Evolutionary conservation across 2,888 invertebrate species (phyloP).

Genomic region (Nycteola revayana): DNA sequence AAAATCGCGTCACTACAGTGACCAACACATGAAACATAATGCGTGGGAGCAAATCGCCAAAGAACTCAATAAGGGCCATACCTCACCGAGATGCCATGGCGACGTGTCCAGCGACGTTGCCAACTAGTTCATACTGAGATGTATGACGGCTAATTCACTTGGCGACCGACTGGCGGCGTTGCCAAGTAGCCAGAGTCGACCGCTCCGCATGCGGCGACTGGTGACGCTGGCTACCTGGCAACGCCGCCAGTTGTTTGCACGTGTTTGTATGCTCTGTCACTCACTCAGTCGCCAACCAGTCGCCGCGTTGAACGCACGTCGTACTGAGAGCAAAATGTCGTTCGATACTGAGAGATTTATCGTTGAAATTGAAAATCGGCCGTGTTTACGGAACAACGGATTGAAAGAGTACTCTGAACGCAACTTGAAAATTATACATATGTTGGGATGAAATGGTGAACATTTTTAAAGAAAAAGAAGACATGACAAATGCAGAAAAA

Average conservation of each 20-base stretch:
- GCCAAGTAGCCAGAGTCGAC: too few species aligned
- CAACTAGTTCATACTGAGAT: too few species aligned
- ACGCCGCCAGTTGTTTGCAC: too few species aligned
- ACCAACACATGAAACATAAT: constrained; percentile 1
- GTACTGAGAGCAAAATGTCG: background rate
- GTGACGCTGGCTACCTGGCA: too few species aligned
- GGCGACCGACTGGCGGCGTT: too few species aligned
- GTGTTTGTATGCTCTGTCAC: too few species aligned
- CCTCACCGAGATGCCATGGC: too few species aligned
- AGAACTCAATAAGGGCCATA: too few species aligned
- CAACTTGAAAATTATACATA: constrained; percentile 5
- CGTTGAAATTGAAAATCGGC: constrained; percentile 8
- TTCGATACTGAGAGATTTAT: constrained; percentile 9
- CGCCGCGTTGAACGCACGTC: constrained; percentile 3
- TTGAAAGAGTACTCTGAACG: constrained; percentile 4
- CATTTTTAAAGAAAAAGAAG: constrained; percentile 7
- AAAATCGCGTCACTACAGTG: background rate
- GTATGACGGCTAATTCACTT: too few species aligned
- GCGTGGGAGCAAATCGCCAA: too few species aligned
- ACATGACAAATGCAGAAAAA: constrained; percentile 5
- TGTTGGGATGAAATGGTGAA: constrained; percentile 8
- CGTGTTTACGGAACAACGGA: constrained; percentile 7
- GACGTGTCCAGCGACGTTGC: too few species aligned
- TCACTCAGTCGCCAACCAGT: constrained; percentile 3
- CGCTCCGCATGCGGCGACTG: too few species aligned